Conservation (phyloP, 2,113 vertebrate genomes). For the Manacus vitellinus region DNA sequence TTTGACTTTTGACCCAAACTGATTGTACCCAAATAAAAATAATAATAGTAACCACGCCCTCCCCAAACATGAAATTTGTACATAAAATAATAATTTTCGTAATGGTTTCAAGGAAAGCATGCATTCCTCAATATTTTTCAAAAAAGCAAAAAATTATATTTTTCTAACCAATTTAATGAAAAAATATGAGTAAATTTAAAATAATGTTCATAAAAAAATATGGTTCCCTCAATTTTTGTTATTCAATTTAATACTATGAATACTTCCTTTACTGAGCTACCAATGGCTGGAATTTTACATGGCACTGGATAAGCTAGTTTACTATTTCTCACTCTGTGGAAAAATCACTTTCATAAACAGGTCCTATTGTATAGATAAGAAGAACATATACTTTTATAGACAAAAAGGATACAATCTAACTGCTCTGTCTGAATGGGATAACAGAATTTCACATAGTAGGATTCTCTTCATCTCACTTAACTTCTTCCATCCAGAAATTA, state of each 20-base stretch:
- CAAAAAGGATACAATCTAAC: not conserved
- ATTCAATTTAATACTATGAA: not conserved
- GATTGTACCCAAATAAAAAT: not conserved
- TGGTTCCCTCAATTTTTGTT: not conserved
- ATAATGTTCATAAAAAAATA: not conserved
- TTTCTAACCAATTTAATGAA: not conserved
- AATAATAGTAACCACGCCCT: not conserved
- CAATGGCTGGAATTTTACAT: not conserved
- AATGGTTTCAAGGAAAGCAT: not conserved
- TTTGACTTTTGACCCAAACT: not conserved
- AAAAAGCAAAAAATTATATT: not conserved
- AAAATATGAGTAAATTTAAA: not conserved
- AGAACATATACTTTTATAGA: not conserved
- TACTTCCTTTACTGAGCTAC: not conserved
- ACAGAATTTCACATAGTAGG: constrained; percentile 3
- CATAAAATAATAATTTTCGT: not conserved
- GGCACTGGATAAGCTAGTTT: not conserved
- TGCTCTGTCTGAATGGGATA: not conserved
- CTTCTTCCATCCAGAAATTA: constrained; percentile 24
- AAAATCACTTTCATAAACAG: not conserved
- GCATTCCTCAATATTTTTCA: not conserved
- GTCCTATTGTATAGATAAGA: not conserved
- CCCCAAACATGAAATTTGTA: not conserved
- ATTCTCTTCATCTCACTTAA: constrained; percentile 25
- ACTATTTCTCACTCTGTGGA: not conserved